phyloP scores from a whole-genome alignment of 1,140 invertebrate genomes.

The Episyrphus balteatus region DNA sequence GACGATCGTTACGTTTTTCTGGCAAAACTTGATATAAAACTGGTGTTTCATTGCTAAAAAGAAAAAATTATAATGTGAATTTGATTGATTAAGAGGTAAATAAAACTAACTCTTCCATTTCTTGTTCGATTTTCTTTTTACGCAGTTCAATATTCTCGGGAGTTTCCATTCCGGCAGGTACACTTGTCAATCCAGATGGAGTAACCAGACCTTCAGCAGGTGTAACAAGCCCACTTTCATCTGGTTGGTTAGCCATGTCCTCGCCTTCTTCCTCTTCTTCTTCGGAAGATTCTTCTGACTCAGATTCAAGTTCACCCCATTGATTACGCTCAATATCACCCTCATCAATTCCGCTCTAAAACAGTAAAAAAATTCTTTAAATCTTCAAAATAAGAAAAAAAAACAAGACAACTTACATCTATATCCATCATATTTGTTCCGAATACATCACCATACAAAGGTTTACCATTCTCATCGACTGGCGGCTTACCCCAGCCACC shows the following conservation, averaged over 20 bases:
- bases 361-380: constrained; percentile 1
- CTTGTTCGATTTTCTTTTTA: constrained; percentile 93
- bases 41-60: constrained; percentile 69
- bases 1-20: constrained; percentile 81
- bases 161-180: constrained; percentile 92
- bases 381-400: background rate
- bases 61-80: constrained; percentile 9
- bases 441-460: constrained; percentile 98
- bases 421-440: constrained; percentile 56
- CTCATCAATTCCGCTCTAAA: constrained; percentile 60
- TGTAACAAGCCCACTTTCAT: constrained; percentile 62
- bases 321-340: constrained; percentile 83
- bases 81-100: background rate
- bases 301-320: constrained; percentile 97
- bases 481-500: constrained; percentile 99
- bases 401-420: constrained; percentile 41
- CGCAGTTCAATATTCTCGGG: constrained; percentile 96
- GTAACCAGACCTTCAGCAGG: constrained; percentile 85
- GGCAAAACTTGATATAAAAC: constrained; percentile 87
- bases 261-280: constrained; percentile 69
- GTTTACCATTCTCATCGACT: constrained; percentile 95
- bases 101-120: constrained; percentile 76
- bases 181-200: constrained; percentile 88
- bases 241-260: constrained; percentile 53
- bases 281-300: constrained; percentile 85